Evolutionary conservation across 2,113 vertebrate species (phyloP).

Genomic region (Oenanthe oenanthe): DNA sequence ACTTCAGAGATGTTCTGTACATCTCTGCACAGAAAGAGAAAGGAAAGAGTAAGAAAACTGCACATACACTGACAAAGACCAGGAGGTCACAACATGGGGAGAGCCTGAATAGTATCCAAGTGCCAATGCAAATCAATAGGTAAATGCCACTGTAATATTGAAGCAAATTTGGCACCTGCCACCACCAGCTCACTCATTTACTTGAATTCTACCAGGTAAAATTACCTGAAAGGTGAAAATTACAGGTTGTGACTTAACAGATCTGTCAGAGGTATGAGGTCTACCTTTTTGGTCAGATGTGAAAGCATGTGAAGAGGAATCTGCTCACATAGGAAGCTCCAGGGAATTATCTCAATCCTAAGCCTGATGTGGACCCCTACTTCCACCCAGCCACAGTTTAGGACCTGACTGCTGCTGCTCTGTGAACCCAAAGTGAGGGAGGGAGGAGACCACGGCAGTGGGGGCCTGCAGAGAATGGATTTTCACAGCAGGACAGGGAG

Average conservation of each 20-base stretch:
- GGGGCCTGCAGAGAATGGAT: background rate
- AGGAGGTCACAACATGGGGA: background rate
- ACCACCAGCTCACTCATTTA: background rate
- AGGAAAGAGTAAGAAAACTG: background rate
- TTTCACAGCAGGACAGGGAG: background rate
- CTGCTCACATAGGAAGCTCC: background rate
- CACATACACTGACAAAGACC: background rate
- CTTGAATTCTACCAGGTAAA: background rate
- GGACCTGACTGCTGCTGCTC: background rate
- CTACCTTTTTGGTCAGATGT: background rate
- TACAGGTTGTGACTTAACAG: background rate
- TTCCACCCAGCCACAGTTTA: background rate
- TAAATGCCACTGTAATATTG: background rate
- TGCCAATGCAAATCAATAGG: background rate
- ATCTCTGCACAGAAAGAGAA: no score
- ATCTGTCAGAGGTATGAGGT: background rate
- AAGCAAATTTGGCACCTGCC: background rate
- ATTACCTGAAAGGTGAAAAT: background rate
- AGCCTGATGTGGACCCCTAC: background rate
- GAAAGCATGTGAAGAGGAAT: background rate
- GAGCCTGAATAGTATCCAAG: background rate
- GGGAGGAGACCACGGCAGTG: accelerated
- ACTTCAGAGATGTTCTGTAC: background rate
- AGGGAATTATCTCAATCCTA: background rate
- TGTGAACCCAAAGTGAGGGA: background rate